phyloP scores from a whole-genome alignment of 2,797 vertebrate species.

The Hydrolagus colliei region DNA sequence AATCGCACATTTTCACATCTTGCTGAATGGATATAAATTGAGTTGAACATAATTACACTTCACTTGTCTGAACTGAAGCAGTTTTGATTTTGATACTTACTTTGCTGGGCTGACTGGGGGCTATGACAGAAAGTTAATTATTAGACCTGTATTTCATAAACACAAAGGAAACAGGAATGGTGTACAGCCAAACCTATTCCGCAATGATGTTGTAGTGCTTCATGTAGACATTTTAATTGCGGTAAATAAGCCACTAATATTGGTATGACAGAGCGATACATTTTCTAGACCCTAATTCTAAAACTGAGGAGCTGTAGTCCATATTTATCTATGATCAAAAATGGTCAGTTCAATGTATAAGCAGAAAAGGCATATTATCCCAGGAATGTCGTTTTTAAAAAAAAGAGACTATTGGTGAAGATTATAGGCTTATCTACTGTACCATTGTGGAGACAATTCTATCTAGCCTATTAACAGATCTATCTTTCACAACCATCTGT shows the following conservation, averaged over 20 bases:
- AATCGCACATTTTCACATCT: constrained; percentile 24
- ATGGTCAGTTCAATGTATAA: background rate
- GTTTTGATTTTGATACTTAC: background rate
- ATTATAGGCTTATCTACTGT: background rate
- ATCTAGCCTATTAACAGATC: background rate
- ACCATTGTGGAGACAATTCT: background rate
- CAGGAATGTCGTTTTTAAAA: background rate
- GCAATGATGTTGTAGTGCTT: background rate
- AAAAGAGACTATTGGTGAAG: background rate
- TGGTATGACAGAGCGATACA: background rate
- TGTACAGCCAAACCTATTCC: background rate
- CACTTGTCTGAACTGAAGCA: background rate
- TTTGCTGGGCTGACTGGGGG: background rate
- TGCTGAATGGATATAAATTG: constrained; percentile 11
- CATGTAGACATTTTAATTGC: background rate
- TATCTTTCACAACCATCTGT: background rate
- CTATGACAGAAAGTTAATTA: background rate
- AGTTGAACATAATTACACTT: constrained; percentile 19
- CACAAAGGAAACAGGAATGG: background rate
- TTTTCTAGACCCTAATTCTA: background rate
- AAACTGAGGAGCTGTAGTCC: background rate
- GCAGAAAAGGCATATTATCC: background rate
- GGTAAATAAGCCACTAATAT: background rate
- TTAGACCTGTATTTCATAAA: background rate
- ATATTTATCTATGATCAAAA: background rate